Conservation (phyloP, 2,888 invertebrate genomes). For the Encarsia formosa region DNA sequence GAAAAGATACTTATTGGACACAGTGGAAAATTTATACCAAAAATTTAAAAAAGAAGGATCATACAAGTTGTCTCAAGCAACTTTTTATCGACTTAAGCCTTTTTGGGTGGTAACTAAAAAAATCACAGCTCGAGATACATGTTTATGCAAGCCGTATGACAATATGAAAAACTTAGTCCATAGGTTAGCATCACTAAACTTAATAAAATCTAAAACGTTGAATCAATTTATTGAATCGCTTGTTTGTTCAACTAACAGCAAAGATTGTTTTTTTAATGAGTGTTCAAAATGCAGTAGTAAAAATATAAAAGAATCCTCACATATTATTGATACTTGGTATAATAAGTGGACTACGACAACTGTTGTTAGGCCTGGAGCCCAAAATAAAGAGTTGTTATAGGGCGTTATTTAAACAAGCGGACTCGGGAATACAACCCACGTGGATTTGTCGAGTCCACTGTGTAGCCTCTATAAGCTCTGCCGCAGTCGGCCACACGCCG, state of each 20-base stretch:
- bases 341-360: constrained; percentile 5
- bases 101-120: constrained; percentile 15
- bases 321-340: constrained; percentile 5
- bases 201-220: background rate
- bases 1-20: background rate
- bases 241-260: background rate
- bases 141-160: constrained; percentile 13
- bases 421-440: no score
- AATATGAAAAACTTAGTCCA: constrained; percentile 12
- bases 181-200: constrained; percentile 5
- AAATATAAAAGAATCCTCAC: background rate
- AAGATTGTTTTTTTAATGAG: constrained; percentile 10
- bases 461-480: no score
- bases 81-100: constrained; percentile 12
- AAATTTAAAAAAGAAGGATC: background rate
- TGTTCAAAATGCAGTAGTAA: constrained; percentile 1
- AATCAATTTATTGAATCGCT: constrained; percentile 1
- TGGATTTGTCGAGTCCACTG: no score
- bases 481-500: no score
- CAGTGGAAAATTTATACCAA: background rate
- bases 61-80: background rate
- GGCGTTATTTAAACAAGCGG: no score
- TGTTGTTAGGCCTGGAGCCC: constrained; percentile 13
- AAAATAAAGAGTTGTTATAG: no score
- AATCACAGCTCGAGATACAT: constrained; percentile 13